A percentile compares a stretch with the other conserved stretches of the same genome.
Evolutionary conservation across 2,797 vertebrate species (phyloP).

Genomic region (Rhyacichthys aspro): DNA sequence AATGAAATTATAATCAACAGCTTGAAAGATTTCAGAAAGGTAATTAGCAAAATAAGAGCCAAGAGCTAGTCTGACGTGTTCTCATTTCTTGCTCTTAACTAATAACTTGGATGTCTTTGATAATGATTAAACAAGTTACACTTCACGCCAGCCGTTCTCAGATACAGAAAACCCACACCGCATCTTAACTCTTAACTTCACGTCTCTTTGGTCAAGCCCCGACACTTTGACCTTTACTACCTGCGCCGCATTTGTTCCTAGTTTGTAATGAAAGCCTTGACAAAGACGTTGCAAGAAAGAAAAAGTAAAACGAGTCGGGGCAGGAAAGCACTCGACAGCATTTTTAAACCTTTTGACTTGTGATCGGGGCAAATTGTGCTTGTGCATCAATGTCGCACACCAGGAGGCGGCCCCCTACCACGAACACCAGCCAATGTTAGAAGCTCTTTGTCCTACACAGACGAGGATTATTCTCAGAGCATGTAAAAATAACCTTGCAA

Average conservation of each 20-base stretch:
- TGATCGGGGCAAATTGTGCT: conserved; percentile 23
- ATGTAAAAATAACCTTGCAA: conserved; percentile 31
- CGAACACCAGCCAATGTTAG: conserved; percentile 6
- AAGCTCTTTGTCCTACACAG: conserved; percentile 14
- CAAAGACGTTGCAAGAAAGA: conserved; percentile 26
- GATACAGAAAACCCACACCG: conserved; percentile 12
- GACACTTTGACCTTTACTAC: conserved; percentile 55
- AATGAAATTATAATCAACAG: conserved; percentile 8
- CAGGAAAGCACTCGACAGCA: conserved; percentile 10
- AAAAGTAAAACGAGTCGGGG: not conserved
- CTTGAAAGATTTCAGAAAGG: not conserved
- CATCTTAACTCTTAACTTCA: conserved; percentile 30
- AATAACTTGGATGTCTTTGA: not conserved
- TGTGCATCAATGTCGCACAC: conserved; percentile 34
- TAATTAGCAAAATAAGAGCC: conserved; percentile 3
- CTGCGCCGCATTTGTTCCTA: conserved; percentile 24
- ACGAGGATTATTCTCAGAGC: not conserved
- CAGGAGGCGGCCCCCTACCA: conserved; percentile 21
- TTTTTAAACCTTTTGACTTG: conserved; percentile 34
- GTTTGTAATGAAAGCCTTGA: conserved; percentile 13
- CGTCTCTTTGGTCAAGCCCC: conserved; percentile 42
- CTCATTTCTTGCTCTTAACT: not conserved
- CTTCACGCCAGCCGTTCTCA: not conserved
- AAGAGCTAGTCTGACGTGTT: conserved; percentile 1
- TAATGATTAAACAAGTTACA: not conserved